Evolutionary conservation across 1,140 invertebrate genomes (phyloP).

Genomic region (Proales similis): DNA sequence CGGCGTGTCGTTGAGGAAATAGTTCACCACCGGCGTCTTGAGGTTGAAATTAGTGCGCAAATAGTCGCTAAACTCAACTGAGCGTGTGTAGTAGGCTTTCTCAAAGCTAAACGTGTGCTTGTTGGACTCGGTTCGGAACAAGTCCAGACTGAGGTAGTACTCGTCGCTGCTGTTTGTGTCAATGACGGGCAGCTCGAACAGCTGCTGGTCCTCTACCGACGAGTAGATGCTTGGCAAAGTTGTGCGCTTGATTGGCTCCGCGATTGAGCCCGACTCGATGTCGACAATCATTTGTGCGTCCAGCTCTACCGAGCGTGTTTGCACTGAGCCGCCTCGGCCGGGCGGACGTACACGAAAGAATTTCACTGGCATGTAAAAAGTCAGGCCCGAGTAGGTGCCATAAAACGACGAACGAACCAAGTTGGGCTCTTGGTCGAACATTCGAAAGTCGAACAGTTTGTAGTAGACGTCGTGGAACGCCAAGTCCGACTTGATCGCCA

Average conservation of each 20-base stretch:
- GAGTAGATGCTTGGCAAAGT: neutral
- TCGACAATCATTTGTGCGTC: constrained; percentile 23
- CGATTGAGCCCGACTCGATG: constrained; percentile 8
- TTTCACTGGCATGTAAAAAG: constrained; percentile 19
- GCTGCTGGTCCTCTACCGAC: neutral
- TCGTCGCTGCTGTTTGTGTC: neutral
- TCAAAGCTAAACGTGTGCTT: constrained; percentile 35
- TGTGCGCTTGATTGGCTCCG: constrained; percentile 12
- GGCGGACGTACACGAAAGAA: neutral
- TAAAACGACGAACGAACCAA: constrained; percentile 30
- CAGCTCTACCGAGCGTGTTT: neutral
- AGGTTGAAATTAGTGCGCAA: constrained; percentile 4
- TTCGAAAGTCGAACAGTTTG: constrained; percentile 25
- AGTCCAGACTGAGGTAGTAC: constrained; percentile 2
- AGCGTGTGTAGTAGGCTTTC: constrained; percentile 21
- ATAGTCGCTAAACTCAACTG: constrained; percentile 27
- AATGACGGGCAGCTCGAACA: no score
- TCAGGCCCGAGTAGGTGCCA: constrained; percentile 32
- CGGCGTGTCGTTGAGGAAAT: constrained; percentile 30
- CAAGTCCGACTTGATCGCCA: constrained; percentile 25
- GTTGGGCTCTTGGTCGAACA: constrained; percentile 1
- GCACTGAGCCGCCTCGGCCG: neutral
- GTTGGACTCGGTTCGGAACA: constrained; percentile 14
- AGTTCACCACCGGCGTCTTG: constrained; percentile 9
- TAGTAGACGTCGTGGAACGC: constrained; percentile 29